Evolutionary conservation across 1,140 invertebrate species (phyloP).

Genomic region (Eciton burchellii): DNA sequence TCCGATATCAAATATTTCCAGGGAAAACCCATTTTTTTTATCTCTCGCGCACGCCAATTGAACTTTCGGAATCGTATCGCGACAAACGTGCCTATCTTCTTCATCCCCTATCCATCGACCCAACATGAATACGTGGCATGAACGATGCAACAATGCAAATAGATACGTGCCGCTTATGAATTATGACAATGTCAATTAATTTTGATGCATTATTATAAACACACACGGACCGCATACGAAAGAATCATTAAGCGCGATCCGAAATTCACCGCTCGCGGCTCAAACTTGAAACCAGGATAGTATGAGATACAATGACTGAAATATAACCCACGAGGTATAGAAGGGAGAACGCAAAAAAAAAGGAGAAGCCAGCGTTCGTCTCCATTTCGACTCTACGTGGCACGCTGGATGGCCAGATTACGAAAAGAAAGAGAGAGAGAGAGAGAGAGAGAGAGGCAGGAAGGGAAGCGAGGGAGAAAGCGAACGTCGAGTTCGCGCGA

Average conservation of each 20-base stretch:
- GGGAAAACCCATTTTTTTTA: neutral
- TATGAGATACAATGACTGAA: neutral
- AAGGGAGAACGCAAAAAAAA: neutral
- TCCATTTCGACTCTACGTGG: too few species aligned
- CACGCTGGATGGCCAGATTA: too few species aligned
- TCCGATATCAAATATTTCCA: neutral
- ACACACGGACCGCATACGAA: neutral
- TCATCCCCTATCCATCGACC: neutral
- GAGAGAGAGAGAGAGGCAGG: too few species aligned
- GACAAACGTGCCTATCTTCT: conserved; percentile 12
- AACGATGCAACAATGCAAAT: conserved; percentile 26
- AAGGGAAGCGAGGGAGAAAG: too few species aligned
- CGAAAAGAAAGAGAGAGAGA: neutral
- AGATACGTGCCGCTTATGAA: conserved; percentile 27
- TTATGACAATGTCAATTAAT: conserved; percentile 44
- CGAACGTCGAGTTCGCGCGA: neutral
- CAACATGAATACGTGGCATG: conserved; percentile 2
- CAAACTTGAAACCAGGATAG: neutral
- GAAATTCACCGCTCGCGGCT: conserved; percentile 2
- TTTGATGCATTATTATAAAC: conserved; percentile 41
- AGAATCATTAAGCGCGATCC: neutral
- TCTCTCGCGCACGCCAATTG: neutral
- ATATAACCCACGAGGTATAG: neutral
- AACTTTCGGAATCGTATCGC: neutral
- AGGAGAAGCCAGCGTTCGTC: too few species aligned